These are phyloP conservation scores for Hydrochoerus hydrochaeris DNA, from an alignment of 2,113 vertebrate genomes.

Conservation along the genomic window DNA sequence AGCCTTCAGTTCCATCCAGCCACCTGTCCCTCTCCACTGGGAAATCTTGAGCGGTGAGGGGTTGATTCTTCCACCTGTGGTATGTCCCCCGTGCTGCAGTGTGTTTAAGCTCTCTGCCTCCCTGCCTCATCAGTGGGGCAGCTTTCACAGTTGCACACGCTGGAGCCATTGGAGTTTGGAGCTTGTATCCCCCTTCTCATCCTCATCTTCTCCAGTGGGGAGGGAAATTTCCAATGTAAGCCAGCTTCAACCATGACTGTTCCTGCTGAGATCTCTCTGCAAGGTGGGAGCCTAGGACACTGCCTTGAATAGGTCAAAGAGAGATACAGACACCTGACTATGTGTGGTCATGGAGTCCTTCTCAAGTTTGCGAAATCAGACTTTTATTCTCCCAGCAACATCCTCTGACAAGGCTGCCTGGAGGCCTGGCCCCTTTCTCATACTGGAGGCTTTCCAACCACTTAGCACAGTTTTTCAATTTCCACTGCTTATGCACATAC, in stretches of 20 bases:
- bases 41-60: background rate
- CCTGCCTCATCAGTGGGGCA: background rate
- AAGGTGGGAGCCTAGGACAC: background rate
- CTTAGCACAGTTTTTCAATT: conserved; percentile 87
- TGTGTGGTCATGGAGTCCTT: conserved; percentile 6
- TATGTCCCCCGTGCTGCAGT: fast-evolving
- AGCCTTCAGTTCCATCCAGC: background rate
- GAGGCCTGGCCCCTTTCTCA: conserved; percentile 79
- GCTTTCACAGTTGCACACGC: fast-evolving
- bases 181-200: fast-evolving
- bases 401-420: conserved; percentile 71
- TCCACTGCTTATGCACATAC: conserved; percentile 79
- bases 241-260: background rate
- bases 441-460: conserved; percentile 84
- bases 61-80: fast-evolving
- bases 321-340: background rate
- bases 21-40: background rate
- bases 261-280: background rate
- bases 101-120: background rate
- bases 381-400: conserved; percentile 74
- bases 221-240: background rate
- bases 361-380: conserved; percentile 34
- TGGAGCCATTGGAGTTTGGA: no score
- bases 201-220: fast-evolving
- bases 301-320: background rate